Evolutionary conservation across 2,888 invertebrate genomes (phyloP).

Genomic region (Lepidocyrtoides sp.): DNA sequence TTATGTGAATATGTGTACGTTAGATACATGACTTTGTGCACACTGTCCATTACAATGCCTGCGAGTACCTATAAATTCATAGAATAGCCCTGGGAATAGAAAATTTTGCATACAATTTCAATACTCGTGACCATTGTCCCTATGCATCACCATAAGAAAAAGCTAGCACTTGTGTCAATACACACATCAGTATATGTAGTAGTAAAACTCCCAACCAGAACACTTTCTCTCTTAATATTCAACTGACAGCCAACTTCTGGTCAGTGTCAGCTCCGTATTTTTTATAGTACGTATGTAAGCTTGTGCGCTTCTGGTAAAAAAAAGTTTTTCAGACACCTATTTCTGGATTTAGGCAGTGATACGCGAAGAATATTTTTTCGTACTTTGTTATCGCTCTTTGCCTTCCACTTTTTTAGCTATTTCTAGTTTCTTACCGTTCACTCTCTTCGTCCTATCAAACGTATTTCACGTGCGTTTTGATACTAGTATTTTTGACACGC

Average conservation of each 20-base stretch:
- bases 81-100: neutral
- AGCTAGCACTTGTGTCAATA: neutral
- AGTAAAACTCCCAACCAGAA: slow-evolving; percentile 27
- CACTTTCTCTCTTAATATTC: slow-evolving; percentile 43
- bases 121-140: slow-evolving; percentile 7
- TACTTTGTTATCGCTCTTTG: slow-evolving; percentile 13
- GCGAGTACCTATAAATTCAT: neutral
- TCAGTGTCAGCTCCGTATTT: slow-evolving; percentile 55
- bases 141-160: neutral
- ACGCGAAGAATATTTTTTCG: slow-evolving; percentile 25
- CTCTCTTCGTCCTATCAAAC: neutral
- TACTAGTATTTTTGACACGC: slow-evolving; percentile 40
- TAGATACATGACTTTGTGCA: neutral
- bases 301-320: neutral
- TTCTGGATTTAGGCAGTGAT: slow-evolving; percentile 19
- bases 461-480: slow-evolving; percentile 51
- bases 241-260: slow-evolving; percentile 59
- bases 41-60: neutral
- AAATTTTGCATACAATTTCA: slow-evolving; percentile 8
- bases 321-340: slow-evolving; percentile 24
- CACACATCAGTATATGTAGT: neutral
- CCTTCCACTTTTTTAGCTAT: slow-evolving; percentile 6
- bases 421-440: neutral
- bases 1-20: neutral
- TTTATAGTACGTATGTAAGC: neutral